Base-by-base conservation (phyloP, 2,797 vertebrate genomes). In the Morelia viridis region DNA sequence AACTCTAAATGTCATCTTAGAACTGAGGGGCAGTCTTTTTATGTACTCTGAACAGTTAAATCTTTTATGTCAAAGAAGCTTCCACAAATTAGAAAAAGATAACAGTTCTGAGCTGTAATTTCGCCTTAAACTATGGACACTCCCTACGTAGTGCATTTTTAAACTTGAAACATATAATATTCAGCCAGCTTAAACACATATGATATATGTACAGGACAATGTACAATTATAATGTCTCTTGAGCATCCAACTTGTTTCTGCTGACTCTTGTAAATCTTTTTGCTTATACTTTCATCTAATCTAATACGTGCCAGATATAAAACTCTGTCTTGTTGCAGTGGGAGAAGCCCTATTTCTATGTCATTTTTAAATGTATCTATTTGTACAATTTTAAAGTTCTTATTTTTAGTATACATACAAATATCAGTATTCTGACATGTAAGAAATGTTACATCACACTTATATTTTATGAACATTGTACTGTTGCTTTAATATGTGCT, bases 391-490 rank as follows among this genome's bases (percentile, higher is more conserved):
- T 99, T 98, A 99, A 99, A 98, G 98, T 98, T 99, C 98, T 99
- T 99, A 99, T 99, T 99, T 92, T 99, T 99, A 99, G 98, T 99
- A 99, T 98, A 98, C 99, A 99, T 99, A 97, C 98, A 98, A 98
- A 99, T 99, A 98, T 99, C 99, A 99, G 98, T 99, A 99, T 99
- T 99, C 99, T 98, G 98, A 99, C 98, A 98, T 99, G 98, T 98
- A 99, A 98, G 98, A 98, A 98, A 98, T 98, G 98, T 99, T 99
- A 99, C 98, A 99, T 99, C 99, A 99, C 99, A 99, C 99, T 99
- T 99, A 99, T 99, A 99, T 99, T 99, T 99, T 99, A 99, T 98
- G 98, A 99, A 99, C 99, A 99, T 99, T 99, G 98, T 99, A 99
- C 98, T 98, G 98, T 99, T 99, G 99, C 99, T 99, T 99, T 99